These are phyloP conservation scores for Drosophila acutilabella DNA, from an alignment of 2,888 invertebrate genomes.

Conservation along the genomic window DNA sequence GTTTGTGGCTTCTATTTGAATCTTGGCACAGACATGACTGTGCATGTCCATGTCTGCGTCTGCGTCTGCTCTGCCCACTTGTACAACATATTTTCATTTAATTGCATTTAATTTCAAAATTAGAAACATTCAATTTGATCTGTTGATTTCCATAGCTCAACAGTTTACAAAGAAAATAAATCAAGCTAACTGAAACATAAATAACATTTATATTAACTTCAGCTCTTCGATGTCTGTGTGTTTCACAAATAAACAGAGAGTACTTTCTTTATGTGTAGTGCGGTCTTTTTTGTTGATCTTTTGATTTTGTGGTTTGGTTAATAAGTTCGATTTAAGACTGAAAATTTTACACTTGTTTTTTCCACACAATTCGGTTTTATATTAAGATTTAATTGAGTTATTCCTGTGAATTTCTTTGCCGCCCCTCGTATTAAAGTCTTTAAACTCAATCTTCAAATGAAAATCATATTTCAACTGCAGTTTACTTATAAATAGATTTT, in stretches of 20 bases:
- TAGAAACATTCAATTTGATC: slow-evolving; percentile 38
- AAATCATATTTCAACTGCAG: too few species aligned
- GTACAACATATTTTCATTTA: slow-evolving; percentile 58
- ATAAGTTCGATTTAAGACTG: background rate
- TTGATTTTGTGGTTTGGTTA: background rate
- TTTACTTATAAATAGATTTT: too few species aligned
- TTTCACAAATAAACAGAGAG: too few species aligned
- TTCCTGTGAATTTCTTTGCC: too few species aligned
- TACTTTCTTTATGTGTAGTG: too few species aligned
- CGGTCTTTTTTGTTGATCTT: too few species aligned
- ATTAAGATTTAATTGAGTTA: background rate
- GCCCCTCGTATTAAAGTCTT: too few species aligned
- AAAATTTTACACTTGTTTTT: too few species aligned
- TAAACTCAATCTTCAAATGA: too few species aligned
- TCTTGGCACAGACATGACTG: slow-evolving; percentile 22
- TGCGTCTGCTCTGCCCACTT: slow-evolving; percentile 26
- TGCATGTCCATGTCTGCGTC: slow-evolving; percentile 26
- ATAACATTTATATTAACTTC: background rate
- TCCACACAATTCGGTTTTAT: too few species aligned
- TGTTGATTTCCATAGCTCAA: slow-evolving; percentile 25
- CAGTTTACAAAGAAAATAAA: slow-evolving; percentile 8
- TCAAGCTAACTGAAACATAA: background rate
- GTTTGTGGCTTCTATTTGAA: slow-evolving; percentile 26
- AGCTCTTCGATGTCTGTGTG: background rate
- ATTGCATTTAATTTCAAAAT: slow-evolving; percentile 60